These are phyloP conservation scores for Mixornis gularis DNA, from an alignment of 2,113 vertebrate species.

Conservation along the genomic window DNA sequence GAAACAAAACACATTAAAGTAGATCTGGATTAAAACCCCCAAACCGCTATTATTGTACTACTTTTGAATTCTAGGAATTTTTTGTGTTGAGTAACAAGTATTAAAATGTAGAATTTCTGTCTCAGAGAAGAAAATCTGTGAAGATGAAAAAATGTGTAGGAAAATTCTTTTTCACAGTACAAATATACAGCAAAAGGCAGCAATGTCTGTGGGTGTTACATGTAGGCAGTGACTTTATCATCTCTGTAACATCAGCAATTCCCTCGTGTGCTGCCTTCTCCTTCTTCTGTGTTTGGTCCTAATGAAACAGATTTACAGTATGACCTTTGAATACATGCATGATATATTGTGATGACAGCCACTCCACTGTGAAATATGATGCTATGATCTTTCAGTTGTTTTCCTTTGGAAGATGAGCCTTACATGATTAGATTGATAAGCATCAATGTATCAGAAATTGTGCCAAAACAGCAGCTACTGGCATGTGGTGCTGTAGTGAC, in stretches of 20 bases:
- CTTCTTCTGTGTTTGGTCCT: constrained; percentile 8
- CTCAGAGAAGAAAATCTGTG: background rate
- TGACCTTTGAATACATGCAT: constrained; percentile 49
- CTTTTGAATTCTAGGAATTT: background rate
- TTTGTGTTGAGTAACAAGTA: background rate
- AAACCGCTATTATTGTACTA: background rate
- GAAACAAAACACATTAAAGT: background rate
- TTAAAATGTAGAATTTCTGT: background rate
- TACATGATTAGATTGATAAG: constrained; percentile 49
- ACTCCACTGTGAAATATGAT: constrained; percentile 36
- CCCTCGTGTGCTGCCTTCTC: background rate
- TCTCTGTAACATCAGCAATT: background rate
- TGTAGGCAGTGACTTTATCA: background rate
- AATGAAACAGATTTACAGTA: constrained; percentile 47
- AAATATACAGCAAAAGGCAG: background rate
- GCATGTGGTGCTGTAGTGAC: background rate
- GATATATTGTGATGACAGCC: constrained; percentile 49
- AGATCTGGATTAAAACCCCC: accelerated
- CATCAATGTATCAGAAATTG: constrained; percentile 12
- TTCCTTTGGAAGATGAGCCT: constrained; percentile 45
- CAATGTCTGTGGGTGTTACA: background rate
- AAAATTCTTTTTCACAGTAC: background rate
- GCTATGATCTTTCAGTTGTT: constrained; percentile 47
- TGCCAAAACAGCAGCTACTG: constrained; percentile 30
- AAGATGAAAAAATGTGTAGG: background rate